phyloP scores from a whole-genome alignment of 2,888 invertebrate genomes.

The Mimumesa dahlbomi region DNA sequence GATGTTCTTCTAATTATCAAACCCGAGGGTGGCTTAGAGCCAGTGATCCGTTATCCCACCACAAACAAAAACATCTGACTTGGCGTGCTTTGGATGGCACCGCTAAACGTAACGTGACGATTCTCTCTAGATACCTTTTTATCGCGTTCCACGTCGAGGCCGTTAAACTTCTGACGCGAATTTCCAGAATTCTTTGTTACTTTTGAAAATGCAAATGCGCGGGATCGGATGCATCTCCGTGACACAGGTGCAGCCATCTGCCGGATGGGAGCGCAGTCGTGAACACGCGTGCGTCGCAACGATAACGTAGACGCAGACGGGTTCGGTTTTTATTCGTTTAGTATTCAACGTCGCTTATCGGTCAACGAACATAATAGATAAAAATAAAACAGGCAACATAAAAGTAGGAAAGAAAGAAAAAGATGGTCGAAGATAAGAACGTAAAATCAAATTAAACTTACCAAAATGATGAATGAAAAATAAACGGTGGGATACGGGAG shows the following conservation, averaged over 20 bases:
- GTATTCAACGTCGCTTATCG: constrained; percentile 3
- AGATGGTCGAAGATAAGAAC: constrained; percentile 2
- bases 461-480: constrained; percentile 44
- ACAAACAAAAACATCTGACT: too few relatives aligned
- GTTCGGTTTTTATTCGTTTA: background rate
- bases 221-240: background rate
- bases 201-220: background rate
- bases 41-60: too few relatives aligned
- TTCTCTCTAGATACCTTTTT: too few relatives aligned
- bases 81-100: too few relatives aligned
- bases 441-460: constrained; percentile 41
- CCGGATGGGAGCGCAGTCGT: background rate
- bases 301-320: constrained; percentile 18
- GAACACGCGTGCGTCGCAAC: background rate
- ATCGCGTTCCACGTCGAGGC: too few relatives aligned
- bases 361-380: background rate
- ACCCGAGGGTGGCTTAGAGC: too few relatives aligned
- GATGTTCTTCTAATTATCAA: too few relatives aligned
- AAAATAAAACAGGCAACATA: background rate
- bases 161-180: too few relatives aligned
- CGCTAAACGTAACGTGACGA: too few relatives aligned
- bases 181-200: too few relatives aligned
- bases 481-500: constrained; percentile 31
- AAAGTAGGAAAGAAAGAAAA: background rate
- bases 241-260: constrained; percentile 21